Conservation (phyloP, 2,888 invertebrate species). For the Catocala sponsa region DNA sequence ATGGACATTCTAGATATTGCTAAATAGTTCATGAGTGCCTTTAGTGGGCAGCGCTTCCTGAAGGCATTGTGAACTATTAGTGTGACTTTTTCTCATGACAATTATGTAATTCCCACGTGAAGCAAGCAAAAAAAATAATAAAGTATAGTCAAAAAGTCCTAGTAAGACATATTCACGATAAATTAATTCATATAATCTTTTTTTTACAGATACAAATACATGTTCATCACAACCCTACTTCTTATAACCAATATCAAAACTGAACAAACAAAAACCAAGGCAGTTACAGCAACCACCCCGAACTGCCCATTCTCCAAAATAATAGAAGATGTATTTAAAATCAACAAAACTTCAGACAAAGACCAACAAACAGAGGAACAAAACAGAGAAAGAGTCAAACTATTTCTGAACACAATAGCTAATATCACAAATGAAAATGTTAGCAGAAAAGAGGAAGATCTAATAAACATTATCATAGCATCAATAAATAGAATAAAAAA, state of each 20-base stretch:
- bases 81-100: too few relatives aligned
- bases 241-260: conserved; percentile 48
- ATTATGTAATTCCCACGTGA: too few relatives aligned
- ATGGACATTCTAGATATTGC: too few relatives aligned
- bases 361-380: conserved; percentile 53
- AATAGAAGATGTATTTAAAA: conserved; percentile 81
- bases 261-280: conserved; percentile 41
- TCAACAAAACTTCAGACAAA: conserved; percentile 63
- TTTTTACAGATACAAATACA: conserved; percentile 69
- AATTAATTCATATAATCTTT: too few relatives aligned
- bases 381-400: conserved; percentile 85
- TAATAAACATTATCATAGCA: conserved; percentile 78
- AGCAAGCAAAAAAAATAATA: too few relatives aligned
- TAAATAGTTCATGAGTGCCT: too few relatives aligned
- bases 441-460: conserved; percentile 71
- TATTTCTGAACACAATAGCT: conserved; percentile 88
- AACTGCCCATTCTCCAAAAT: conserved; percentile 80
- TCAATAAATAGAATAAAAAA: conserved; percentile 81
- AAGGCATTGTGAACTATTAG: too few relatives aligned
- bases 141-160: too few relatives aligned
- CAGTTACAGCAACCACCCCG: conserved; percentile 55
- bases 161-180: too few relatives aligned
- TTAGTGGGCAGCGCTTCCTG: too few relatives aligned
- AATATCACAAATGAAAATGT: conserved; percentile 70
- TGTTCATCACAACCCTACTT: conserved; percentile 57